phyloP scores from a whole-genome alignment of 2,888 invertebrate genomes.

The Epistrophella euchroma region DNA sequence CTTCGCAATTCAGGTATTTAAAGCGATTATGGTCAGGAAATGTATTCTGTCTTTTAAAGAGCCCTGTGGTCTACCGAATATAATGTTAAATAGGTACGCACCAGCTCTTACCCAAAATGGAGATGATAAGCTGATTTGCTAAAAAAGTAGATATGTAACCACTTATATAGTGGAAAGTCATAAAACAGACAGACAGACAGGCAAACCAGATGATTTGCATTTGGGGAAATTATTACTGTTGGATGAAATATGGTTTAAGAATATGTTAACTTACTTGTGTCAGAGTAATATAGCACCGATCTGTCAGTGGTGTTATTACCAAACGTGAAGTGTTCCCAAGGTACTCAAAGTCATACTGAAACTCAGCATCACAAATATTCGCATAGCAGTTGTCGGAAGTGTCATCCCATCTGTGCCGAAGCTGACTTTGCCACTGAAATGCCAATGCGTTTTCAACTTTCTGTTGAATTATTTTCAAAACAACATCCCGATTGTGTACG shows the following conservation, averaged over 20 bases:
- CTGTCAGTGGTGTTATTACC: slow-evolving; percentile 97
- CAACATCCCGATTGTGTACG: slow-evolving; percentile 97
- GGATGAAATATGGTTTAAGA: too few relatives aligned
- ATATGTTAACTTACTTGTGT: slow-evolving; percentile 93
- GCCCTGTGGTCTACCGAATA: slow-evolving; percentile 45
- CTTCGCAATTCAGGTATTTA: slow-evolving; percentile 46
- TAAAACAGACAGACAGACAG: too few relatives aligned
- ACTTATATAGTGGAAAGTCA: too few relatives aligned
- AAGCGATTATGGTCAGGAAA: slow-evolving; percentile 31
- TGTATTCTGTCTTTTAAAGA: slow-evolving; percentile 21
- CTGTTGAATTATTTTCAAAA: slow-evolving; percentile 92
- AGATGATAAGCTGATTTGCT: neutral
- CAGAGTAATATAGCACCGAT: slow-evolving; percentile 97
- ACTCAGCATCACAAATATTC: slow-evolving; percentile 98
- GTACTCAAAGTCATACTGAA: slow-evolving; percentile 96
- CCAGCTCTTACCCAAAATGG: neutral
- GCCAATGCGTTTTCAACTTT: slow-evolving; percentile 92
- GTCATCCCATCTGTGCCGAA: slow-evolving; percentile 93
- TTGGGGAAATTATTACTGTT: too few relatives aligned
- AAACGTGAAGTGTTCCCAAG: slow-evolving; percentile 96
- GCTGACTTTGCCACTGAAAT: slow-evolving; percentile 96
- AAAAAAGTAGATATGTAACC: neutral
- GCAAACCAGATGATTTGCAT: too few relatives aligned
- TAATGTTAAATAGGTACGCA: slow-evolving; percentile 36
- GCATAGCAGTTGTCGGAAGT: slow-evolving; percentile 91